Conservation (phyloP, 2,113 vertebrate species). For the Catharus bicknelli region DNA sequence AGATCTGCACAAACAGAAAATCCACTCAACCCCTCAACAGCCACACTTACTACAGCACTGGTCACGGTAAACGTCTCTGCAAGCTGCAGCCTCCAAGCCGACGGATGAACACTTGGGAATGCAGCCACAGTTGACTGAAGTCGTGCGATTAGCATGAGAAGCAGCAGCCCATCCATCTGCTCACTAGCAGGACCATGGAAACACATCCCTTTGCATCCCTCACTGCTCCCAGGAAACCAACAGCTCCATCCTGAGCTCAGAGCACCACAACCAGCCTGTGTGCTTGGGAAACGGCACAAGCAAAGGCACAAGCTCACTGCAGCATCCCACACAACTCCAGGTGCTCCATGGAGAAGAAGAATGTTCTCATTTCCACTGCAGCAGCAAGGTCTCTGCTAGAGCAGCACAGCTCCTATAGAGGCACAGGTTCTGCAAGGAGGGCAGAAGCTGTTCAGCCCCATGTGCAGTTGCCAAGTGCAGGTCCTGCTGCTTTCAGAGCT, state of each 20-base stretch:
- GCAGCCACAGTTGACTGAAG: neutral
- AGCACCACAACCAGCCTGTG: neutral
- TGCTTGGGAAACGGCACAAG: neutral
- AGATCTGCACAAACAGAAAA: neutral
- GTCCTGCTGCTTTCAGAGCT: neutral
- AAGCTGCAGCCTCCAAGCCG: neutral
- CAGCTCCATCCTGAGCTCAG: neutral
- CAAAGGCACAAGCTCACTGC: neutral
- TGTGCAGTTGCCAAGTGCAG: neutral
- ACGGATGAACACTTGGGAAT: neutral
- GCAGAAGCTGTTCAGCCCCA: neutral
- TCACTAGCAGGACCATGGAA: neutral
- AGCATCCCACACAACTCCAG: neutral
- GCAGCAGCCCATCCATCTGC: slow-evolving; percentile 50
- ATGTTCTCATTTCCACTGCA: neutral
- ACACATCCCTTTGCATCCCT: neutral
- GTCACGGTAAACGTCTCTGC: neutral
- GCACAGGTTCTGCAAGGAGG: neutral
- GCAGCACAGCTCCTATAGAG: neutral
- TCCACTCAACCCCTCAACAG: neutral
- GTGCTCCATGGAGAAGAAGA: neutral
- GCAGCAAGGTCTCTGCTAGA: neutral
- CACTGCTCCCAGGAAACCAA: neutral
- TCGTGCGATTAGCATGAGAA: neutral
- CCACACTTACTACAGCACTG: neutral